Evolutionary conservation across 1,140 invertebrate genomes (phyloP).

Genomic region (Drosophila murphyi): DNA sequence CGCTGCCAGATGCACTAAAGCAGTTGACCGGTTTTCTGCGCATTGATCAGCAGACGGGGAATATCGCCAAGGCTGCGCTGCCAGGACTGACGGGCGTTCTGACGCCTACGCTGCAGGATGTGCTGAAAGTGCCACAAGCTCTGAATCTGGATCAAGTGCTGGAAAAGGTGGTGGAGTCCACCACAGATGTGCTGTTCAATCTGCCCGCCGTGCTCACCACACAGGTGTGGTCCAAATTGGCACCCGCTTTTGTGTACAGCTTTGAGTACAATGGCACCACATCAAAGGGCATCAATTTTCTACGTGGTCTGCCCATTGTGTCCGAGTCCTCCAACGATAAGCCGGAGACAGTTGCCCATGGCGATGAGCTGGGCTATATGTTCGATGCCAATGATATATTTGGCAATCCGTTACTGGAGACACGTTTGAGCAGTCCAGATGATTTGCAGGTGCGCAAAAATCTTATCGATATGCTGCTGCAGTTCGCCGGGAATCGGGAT

Average conservation of each 20-base stretch:
- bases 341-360: conserved; percentile 86
- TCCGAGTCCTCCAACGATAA: conserved; percentile 72
- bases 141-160: conserved; percentile 73
- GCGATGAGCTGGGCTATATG: conserved; percentile 89
- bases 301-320: conserved; percentile 87
- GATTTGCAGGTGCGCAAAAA: conserved; percentile 87
- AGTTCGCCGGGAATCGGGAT: conserved; percentile 86
- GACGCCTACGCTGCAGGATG: conserved; percentile 70
- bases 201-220: conserved; percentile 89
- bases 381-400: conserved; percentile 87
- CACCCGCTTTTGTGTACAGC: conserved; percentile 88
- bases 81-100: conserved; percentile 60
- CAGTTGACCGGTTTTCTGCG: conserved; percentile 63
- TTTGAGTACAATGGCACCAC: conserved; percentile 89
- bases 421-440: conserved; percentile 82
- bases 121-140: conserved; percentile 72
- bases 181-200: conserved; percentile 89
- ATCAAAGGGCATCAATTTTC: conserved; percentile 87
- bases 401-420: conserved; percentile 85
- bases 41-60: conserved; percentile 72
- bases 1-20: conserved; percentile 55
- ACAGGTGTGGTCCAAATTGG: conserved; percentile 87
- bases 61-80: conserved; percentile 70
- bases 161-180: conserved; percentile 84
- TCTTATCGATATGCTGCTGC: conserved; percentile 88